Conservation (phyloP, 2,113 vertebrate species). For the Pteruthius melanotis region DNA sequence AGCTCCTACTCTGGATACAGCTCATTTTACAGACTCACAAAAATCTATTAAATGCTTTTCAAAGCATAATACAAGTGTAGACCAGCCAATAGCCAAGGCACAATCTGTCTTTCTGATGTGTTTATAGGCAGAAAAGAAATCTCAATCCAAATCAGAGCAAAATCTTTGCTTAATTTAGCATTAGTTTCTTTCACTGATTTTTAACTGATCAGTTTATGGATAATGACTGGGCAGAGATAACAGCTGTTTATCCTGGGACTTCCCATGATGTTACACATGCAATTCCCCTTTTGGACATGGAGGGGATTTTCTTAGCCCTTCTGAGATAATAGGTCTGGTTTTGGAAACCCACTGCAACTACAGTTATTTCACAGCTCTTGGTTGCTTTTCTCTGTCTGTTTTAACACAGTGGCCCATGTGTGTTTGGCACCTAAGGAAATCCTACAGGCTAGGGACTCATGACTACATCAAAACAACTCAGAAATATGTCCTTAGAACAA, state of each 20-base stretch:
- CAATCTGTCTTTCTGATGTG: neutral
- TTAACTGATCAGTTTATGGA: neutral
- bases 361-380: neutral
- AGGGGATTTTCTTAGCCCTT: neutral
- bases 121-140: neutral
- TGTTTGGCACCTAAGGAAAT: neutral
- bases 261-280: neutral
- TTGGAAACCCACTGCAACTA: neutral
- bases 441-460: neutral
- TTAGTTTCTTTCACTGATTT: neutral
- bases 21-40: neutral
- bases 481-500: neutral
- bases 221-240: neutral
- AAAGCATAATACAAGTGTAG: neutral
- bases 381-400: neutral
- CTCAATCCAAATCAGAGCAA: neutral
- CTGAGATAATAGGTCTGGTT: neutral
- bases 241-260: neutral
- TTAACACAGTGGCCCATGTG: accelerated
- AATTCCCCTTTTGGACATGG: neutral
- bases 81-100: neutral
- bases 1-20: neutral
- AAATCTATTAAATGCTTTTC: neutral
- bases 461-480: neutral
- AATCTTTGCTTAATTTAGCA: neutral